Percentiles rank a stretch among this genome's conserved stretches.
These are phyloP conservation scores for Nothocercus nigrocapillus DNA, from an alignment of 2,113 vertebrate species.

Conservation along the genomic window DNA sequence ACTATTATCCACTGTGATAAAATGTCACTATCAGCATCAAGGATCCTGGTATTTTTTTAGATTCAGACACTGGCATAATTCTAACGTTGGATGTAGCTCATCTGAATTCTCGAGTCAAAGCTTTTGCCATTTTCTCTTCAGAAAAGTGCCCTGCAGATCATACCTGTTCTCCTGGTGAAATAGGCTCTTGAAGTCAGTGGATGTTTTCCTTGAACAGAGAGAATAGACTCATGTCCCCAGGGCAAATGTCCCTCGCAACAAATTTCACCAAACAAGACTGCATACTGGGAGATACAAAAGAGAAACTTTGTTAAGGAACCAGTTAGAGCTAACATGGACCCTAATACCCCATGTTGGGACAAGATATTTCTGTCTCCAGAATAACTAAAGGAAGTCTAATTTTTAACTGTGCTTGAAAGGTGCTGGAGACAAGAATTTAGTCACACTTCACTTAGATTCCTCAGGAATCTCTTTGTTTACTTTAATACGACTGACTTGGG, in stretches of 20 bases:
- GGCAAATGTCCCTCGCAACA: neutral
- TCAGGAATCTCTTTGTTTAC: slow-evolving; percentile 77
- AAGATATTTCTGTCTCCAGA: slow-evolving; percentile 30
- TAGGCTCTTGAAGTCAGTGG: neutral
- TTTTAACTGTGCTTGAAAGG: slow-evolving; percentile 73
- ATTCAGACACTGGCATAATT: slow-evolving; percentile 24
- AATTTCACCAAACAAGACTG: slow-evolving; percentile 20
- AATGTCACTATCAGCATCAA: neutral
- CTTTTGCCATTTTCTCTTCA: slow-evolving; percentile 5
- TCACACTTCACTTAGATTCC: slow-evolving; percentile 70
- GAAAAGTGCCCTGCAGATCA: slow-evolving; percentile 6
- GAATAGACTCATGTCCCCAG: neutral
- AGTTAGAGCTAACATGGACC: slow-evolving; percentile 45
- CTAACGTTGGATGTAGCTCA: slow-evolving; percentile 17
- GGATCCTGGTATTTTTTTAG: slow-evolving; percentile 2
- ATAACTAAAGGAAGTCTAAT: slow-evolving; percentile 55
- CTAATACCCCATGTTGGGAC: slow-evolving; percentile 60
- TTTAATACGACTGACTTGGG: slow-evolving; percentile 57
- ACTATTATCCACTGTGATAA: neutral
- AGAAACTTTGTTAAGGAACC: slow-evolving; percentile 55
- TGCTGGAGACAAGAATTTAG: slow-evolving; percentile 75
- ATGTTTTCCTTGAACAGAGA: neutral
- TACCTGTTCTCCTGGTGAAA: neutral
- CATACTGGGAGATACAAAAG: slow-evolving; percentile 71
- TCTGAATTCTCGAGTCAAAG: slow-evolving; percentile 42